Base-by-base conservation (phyloP, 2,113 vertebrate genomes). In the Nansenia antarctica region DNA sequence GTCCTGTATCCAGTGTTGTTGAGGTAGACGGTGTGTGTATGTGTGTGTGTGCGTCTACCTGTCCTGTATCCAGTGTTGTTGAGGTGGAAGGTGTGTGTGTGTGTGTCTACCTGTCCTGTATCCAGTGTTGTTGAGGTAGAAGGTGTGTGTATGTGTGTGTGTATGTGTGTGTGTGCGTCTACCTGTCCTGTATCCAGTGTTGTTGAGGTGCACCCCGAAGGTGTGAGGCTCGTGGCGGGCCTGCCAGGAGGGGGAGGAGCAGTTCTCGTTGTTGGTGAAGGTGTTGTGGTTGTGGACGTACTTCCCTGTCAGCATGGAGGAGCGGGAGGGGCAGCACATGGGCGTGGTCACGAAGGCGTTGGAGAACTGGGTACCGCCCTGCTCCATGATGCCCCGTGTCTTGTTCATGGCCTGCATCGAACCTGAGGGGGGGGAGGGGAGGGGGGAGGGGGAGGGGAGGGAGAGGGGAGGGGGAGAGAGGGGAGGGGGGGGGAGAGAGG, bases 381-480 rank as follows among this genome's bases (percentile, higher is more conserved):
- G 95, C 62, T 95, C 96, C 97, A 98, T 96, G 87, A 99, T 98
- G 5, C 91, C 91, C 3, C 94, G 90, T 0, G 96, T 98, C 88
- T 97, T 98, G 85, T 99, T 98, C 97, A 99, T 99, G 57, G 94
- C 96, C 82, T 97, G 95, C 96, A 98, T 96, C 54, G 97, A 99
- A 1, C 97, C 97, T 99, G 34, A n/a, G 65, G 80, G 35, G n/a
- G 47, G 8, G 66, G 8, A 34, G 5, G 32, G n/a, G 22, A 29
- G 24, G 3, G 32, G 27, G 3, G n/a, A 18, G 70, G 9, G 18
- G 9, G 12, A n/a, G 32, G 65, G 31, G 20, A 52, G 24, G 49
- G 18, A 37, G 34, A 35, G 31, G 55, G 59, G 62, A 9, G 52
- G 65, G 26, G 29, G 35, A 39, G 55, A 3, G 52, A 12, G 27